Conservation (phyloP, 1,140 invertebrate genomes). For the Prorops nasuta region DNA sequence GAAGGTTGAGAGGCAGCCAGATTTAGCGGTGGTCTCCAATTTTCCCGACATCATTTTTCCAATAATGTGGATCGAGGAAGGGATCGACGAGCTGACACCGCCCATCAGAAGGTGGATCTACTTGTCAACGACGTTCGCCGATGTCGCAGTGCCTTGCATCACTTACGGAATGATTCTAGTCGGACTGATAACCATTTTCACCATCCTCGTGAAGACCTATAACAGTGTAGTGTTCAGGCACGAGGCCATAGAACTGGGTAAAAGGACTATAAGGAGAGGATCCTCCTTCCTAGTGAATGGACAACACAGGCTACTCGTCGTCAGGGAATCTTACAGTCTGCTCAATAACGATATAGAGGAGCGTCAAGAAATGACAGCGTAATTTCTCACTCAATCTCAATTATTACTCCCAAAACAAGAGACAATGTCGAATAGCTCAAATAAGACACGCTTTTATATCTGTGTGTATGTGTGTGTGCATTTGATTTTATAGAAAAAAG, state of each 20-base stretch:
- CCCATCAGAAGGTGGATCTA: conserved; percentile 75
- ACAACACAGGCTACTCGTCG: conserved; percentile 64
- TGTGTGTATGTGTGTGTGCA: too few species aligned
- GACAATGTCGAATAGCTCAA: too few species aligned
- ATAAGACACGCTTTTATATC: too few species aligned
- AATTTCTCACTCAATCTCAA: too few species aligned
- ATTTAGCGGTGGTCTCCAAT: conserved; percentile 69
- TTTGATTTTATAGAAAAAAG: too few species aligned
- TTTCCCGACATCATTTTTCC: conserved; percentile 82
- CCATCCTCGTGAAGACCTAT: conserved; percentile 70
- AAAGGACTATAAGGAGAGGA: conserved; percentile 67
- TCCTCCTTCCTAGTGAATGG: conserved; percentile 70
- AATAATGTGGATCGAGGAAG: conserved; percentile 87
- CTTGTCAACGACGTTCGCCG: conserved; percentile 72
- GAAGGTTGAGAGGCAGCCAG: conserved; percentile 70
- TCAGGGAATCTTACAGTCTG: conserved; percentile 63
- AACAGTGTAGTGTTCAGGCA: conserved; percentile 72
- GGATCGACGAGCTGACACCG: conserved; percentile 76
- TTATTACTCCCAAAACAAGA: too few species aligned
- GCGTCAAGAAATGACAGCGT: conserved; percentile 5
- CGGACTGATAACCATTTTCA: conserved; percentile 64
- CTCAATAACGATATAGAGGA: conserved; percentile 47
- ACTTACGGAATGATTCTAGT: conserved; percentile 71
- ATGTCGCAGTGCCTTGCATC: conserved; percentile 65
- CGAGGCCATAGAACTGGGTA: conserved; percentile 75